phyloP scores from a whole-genome alignment of 2,113 vertebrate species.

The Ctenodactylus gundi region DNA sequence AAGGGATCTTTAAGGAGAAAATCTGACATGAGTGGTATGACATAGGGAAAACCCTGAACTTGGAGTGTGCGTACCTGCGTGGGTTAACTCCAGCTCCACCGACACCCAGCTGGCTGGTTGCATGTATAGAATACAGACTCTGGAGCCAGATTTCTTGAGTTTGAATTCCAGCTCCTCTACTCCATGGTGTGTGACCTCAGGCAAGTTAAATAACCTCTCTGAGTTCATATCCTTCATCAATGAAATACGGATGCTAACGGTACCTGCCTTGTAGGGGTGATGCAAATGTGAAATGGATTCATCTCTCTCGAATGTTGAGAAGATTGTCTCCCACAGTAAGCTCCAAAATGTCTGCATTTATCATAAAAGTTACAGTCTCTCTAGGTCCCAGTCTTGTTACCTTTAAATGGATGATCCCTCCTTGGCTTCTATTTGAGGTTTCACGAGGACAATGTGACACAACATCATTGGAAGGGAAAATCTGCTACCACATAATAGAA shows the following conservation, averaged over 20 bases:
- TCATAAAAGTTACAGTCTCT: slow-evolving; percentile 13
- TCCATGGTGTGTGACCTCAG: slow-evolving; percentile 13
- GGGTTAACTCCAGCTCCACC: neutral
- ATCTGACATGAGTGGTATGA: slow-evolving; percentile 37
- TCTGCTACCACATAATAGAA: slow-evolving; percentile 18
- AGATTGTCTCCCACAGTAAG: neutral
- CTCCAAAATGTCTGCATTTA: neutral
- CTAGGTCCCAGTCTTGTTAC: slow-evolving; percentile 7
- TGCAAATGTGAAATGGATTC: slow-evolving; percentile 27
- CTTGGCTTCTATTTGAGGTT: neutral
- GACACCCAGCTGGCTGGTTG: neutral
- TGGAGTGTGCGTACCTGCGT: neutral
- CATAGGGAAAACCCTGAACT: slow-evolving; percentile 30
- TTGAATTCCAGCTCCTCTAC: neutral
- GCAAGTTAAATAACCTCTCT: slow-evolving; percentile 51
- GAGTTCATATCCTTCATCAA: neutral
- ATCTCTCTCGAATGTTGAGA: neutral
- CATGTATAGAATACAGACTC: neutral
- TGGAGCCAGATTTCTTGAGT: neutral
- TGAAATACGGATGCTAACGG: neutral
- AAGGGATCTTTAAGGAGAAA: slow-evolving; percentile 41
- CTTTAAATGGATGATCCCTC: slow-evolving; percentile 40
- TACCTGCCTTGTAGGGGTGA: neutral
- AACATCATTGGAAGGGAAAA: slow-evolving; percentile 42
- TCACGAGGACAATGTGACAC: slow-evolving; percentile 41